Conservation (phyloP, 2,888 invertebrate species). For the Linnaemya vulpina region DNA sequence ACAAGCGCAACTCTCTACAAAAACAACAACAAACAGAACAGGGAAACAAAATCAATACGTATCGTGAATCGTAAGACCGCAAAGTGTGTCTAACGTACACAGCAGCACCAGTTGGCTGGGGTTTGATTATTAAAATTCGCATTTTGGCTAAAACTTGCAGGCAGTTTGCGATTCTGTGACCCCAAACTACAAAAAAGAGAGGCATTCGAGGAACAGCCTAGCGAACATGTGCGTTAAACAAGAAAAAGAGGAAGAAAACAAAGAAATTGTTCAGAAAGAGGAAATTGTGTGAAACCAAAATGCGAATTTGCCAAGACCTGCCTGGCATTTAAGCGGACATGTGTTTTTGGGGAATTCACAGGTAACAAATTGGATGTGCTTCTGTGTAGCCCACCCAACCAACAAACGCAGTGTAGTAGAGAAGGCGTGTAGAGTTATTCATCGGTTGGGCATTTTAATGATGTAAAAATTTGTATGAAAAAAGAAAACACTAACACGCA, state of each 20-base stretch:
- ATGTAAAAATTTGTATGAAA: slow-evolving; percentile 26
- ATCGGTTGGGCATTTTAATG: slow-evolving; percentile 42
- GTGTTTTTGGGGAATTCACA: slow-evolving; percentile 53
- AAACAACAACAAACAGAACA: neutral
- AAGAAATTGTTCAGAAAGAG: no score
- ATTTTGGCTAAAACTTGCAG: slow-evolving; percentile 7
- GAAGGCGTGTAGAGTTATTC: neutral
- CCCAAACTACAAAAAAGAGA: neutral
- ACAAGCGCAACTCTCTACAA: neutral
- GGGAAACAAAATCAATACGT: neutral
- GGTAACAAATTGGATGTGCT: slow-evolving; percentile 44
- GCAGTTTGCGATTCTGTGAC: slow-evolving; percentile 20
- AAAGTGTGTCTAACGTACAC: slow-evolving; percentile 11
- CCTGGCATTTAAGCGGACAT: neutral
- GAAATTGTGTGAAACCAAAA: neutral
- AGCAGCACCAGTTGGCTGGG: slow-evolving; percentile 10
- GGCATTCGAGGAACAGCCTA: neutral
- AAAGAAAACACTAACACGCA: neutral
- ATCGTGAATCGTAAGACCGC: slow-evolving; percentile 29
- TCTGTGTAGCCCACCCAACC: neutral
- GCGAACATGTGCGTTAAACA: neutral
- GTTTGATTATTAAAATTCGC: slow-evolving; percentile 38
- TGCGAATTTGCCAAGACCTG: slow-evolving; percentile 25
- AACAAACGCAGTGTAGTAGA: neutral
- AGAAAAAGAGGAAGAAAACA: neutral